Conservation (phyloP, 1,140 invertebrate genomes). For the Eupristina koningsbergeri region DNA sequence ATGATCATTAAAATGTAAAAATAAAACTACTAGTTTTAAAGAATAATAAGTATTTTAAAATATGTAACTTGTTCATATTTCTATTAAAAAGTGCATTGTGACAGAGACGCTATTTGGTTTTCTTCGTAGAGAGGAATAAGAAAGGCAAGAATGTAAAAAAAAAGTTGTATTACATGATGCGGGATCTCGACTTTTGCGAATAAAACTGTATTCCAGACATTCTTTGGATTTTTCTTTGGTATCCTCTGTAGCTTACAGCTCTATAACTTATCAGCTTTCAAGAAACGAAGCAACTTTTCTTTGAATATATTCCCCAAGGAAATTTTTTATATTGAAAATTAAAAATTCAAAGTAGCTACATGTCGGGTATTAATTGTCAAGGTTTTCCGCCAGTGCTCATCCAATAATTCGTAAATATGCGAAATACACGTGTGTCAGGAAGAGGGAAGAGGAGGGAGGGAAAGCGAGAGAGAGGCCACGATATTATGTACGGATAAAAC, state of each 20-base stretch:
- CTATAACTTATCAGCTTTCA: neutral
- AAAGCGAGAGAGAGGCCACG: no score
- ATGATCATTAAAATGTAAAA: neutral
- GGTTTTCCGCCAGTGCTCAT: no score
- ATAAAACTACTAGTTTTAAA: no score
- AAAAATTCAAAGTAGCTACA: neutral
- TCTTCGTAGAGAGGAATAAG: neutral
- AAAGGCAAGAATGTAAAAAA: neutral
- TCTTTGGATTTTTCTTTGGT: neutral
- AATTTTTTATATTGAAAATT: neutral
- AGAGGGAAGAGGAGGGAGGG: no score
- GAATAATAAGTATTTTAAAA: no score
- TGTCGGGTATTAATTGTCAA: no score
- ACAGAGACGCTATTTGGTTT: neutral
- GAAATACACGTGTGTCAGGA: no score
- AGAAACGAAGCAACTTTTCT: neutral
- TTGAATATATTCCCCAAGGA: neutral
- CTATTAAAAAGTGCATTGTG: neutral
- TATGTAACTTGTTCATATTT: neutral
- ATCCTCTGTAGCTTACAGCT: neutral
- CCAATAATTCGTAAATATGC: no score
- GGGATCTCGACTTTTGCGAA: neutral
- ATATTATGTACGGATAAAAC: no score
- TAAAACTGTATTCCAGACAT: slow-evolving; percentile 18
- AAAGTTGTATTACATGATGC: neutral